A percentile compares a stretch with the other conserved stretches of the same genome.
These are phyloP conservation scores for Nemotelus pantherinus DNA, from an alignment of 2,888 invertebrate genomes.

Conservation along the genomic window DNA sequence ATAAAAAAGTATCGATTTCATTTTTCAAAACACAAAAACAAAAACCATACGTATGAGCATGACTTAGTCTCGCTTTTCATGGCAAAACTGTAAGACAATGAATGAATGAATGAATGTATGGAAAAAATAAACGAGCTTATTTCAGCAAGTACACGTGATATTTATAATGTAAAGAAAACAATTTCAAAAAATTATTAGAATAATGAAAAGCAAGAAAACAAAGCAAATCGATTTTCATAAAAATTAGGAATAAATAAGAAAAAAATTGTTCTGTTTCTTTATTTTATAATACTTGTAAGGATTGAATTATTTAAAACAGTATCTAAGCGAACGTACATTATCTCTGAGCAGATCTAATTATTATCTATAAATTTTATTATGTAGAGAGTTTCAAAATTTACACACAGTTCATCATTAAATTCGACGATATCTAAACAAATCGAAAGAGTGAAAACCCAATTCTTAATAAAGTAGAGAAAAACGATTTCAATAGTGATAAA, in stretches of 20 bases:
- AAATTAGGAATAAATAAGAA: neutral
- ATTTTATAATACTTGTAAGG: conserved; percentile 11
- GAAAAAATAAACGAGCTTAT: conserved; percentile 44
- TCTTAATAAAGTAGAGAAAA: conserved; percentile 1
- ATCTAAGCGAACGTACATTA: too few relatives aligned
- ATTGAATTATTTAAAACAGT: conserved; percentile 19
- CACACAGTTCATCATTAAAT: neutral
- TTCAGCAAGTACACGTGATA: conserved; percentile 45
- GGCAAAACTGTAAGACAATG: neutral
- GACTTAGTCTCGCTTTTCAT: neutral
- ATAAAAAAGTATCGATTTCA: neutral
- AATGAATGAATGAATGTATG: neutral
- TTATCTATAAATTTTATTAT: too few relatives aligned
- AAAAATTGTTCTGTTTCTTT: conserved; percentile 17
- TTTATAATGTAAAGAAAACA: conserved; percentile 31
- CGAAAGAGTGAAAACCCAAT: conserved; percentile 7
- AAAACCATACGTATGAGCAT: conserved; percentile 1
- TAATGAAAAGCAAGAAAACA: conserved; percentile 9
- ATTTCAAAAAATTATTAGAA: conserved; percentile 12
- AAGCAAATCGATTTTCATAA: conserved; percentile 8
- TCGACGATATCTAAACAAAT: neutral
- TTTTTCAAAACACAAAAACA: conserved; percentile 18
- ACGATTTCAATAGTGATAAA: conserved; percentile 6
- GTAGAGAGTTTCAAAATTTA: too few relatives aligned
- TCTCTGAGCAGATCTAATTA: too few relatives aligned